phyloP scores from a whole-genome alignment of 2,888 invertebrate genomes.

The Mimumesa dahlbomi region DNA sequence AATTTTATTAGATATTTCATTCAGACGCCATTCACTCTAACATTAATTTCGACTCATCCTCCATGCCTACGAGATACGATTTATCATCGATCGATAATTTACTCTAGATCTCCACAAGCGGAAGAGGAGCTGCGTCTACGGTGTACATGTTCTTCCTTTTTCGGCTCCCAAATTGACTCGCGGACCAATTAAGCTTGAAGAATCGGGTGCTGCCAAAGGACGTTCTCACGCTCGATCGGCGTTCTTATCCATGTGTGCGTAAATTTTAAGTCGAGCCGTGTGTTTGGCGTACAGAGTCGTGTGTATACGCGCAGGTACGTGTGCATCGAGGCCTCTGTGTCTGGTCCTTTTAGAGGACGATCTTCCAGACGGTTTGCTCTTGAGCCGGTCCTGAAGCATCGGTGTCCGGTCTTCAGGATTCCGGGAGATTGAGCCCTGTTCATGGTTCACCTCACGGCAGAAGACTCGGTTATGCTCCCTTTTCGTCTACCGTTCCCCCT shows the following conservation, averaged over 20 bases:
- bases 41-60: constrained; percentile 22
- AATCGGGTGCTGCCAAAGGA: constrained; percentile 50
- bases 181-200: constrained; percentile 57
- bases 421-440: constrained; percentile 74
- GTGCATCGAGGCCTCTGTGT: constrained; percentile 35
- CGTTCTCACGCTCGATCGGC: constrained; percentile 59
- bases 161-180: constrained; percentile 53
- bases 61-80: constrained; percentile 32
- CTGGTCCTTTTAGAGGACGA: constrained; percentile 60
- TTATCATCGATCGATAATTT: constrained; percentile 41
- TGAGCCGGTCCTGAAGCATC: constrained; percentile 48
- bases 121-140: constrained; percentile 38
- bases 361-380: constrained; percentile 71
- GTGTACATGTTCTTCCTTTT: constrained; percentile 49
- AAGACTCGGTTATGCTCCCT: constrained; percentile 56
- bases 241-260: constrained; percentile 4
- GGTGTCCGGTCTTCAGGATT: constrained; percentile 73
- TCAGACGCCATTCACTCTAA: not conserved
- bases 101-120: constrained; percentile 34
- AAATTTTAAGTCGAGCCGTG: constrained; percentile 6
- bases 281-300: not conserved
- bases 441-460: constrained; percentile 68
- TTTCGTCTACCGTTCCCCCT: constrained; percentile 42
- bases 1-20: too few relatives aligned
- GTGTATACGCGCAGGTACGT: constrained; percentile 22